phyloP scores from a whole-genome alignment of 1,140 invertebrate genomes.

The Atta cephalotes region DNA sequence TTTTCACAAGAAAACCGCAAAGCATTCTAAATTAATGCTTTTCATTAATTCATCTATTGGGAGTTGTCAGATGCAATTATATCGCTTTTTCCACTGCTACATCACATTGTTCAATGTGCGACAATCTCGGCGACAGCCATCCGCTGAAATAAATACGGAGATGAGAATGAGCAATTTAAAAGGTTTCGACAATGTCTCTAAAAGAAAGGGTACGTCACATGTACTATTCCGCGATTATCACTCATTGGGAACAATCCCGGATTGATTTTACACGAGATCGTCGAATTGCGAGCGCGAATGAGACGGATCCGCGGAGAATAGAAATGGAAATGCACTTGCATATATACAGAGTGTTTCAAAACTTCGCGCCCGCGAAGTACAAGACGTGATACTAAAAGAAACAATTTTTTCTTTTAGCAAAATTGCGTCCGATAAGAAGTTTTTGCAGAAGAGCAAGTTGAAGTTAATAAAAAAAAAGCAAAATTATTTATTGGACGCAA shows the following conservation, averaged over 20 bases:
- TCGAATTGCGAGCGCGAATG: too few species aligned
- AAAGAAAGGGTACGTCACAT: background rate
- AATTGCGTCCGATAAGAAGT: too few species aligned
- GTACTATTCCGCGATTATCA: constrained; percentile 6
- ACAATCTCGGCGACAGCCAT: constrained; percentile 9
- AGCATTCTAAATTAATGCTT: constrained; percentile 80
- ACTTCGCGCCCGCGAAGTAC: too few species aligned
- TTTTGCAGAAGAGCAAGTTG: too few species aligned
- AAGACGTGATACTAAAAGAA: too few species aligned
- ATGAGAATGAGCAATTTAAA: constrained; percentile 1
- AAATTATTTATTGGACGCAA: too few species aligned
- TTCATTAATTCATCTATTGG: constrained; percentile 74
- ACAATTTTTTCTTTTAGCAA: too few species aligned
- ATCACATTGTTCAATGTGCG: constrained; percentile 18
- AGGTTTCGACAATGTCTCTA: background rate
- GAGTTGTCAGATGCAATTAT: constrained; percentile 75
- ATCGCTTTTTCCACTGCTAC: constrained; percentile 67
- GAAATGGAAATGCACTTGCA: too few species aligned
- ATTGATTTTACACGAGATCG: too few species aligned
- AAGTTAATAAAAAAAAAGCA: too few species aligned
- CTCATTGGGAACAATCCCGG: constrained; percentile 9
- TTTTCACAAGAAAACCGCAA: constrained; percentile 72
- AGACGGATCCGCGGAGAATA: too few species aligned
- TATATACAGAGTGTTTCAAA: too few species aligned
- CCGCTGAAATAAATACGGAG: constrained; percentile 7